Base-by-base conservation (phyloP, 2,888 invertebrate species). In the Caenorhabditis zanzibari region DNA sequence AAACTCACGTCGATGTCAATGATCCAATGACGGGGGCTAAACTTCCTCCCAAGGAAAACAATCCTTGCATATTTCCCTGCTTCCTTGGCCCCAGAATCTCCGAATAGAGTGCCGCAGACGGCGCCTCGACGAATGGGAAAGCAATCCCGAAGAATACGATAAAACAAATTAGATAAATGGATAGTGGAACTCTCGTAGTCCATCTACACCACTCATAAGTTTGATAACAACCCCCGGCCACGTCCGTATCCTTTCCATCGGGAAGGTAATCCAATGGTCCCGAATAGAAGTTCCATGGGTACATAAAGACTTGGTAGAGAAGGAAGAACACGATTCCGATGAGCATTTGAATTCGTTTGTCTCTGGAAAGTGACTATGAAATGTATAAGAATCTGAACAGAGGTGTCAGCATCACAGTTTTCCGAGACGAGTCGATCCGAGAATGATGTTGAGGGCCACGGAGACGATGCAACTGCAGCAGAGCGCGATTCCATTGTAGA, bases 71-170 rank as follows among this genome's bases (percentile, higher is more conserved):
- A 44, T 64, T 75, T 59, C 81, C 75, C 77, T 86, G 85, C 47
- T 79, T 76, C 14, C 87, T 41, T 47, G 85, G 85, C 2, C 87
- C 87, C 28, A 87, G 35, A 69, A 87, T 73, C 47, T 87, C 85
- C 12, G 87, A 84, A 66, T 82, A 87, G 14, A 87, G 68, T 0
- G 87, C 80, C 0, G 82, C 85, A 0, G 85, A 82, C 0, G 87
- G 87, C 0, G 85, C 82, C 47, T 80, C 85, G 32, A 86, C 84
- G 41, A 83, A 85, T 16, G 87, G 87, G 26, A 85, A 87, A 12
- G 87, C 87, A n/a, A 87, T 63, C 47, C 85, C 87, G 26, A 84
- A 87, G 82, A 83, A 83, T 12, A 87, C 64, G 61, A 87, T 81
- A 24, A 82, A 82, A 14, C 82, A 75, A n/a, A 85, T 56, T 22